Conservation (phyloP, 1,140 invertebrate genomes). For the Ganaspis sp. region DNA sequence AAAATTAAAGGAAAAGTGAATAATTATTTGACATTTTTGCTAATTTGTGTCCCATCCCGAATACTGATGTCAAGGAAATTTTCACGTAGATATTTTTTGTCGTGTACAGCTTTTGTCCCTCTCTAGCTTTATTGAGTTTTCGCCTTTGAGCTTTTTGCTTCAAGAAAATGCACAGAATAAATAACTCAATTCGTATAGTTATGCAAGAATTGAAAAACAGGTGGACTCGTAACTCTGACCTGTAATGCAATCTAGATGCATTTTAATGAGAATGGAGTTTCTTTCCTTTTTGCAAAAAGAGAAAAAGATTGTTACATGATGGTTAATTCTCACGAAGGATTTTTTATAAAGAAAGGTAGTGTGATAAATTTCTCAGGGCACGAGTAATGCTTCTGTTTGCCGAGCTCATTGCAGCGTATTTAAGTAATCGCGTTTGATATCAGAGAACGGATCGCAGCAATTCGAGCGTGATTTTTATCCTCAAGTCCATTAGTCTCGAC, state of each 20-base stretch:
- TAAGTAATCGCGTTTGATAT: slow-evolving; percentile 17
- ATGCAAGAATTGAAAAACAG: neutral
- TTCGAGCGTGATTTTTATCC: slow-evolving; percentile 24
- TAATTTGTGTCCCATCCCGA: too few species aligned
- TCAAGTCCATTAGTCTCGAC: slow-evolving; percentile 34
- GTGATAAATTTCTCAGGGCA: slow-evolving; percentile 2
- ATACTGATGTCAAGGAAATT: too few species aligned
- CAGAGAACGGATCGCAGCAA: slow-evolving; percentile 11
- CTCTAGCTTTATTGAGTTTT: too few species aligned
- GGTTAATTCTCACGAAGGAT: neutral
- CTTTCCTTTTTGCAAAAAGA: neutral
- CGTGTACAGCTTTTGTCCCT: too few species aligned
- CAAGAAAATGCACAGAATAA: too few species aligned
- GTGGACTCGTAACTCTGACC: neutral
- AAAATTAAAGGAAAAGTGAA: too few species aligned
- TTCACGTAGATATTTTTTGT: too few species aligned
- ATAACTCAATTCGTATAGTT: neutral
- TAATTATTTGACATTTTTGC: too few species aligned
- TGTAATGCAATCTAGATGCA: neutral
- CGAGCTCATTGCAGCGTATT: slow-evolving; percentile 4
- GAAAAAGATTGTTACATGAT: neutral
- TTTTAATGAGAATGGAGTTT: neutral
- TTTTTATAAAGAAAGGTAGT: neutral
- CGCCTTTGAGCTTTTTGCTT: too few species aligned
- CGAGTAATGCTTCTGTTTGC: slow-evolving; percentile 11